Evolutionary conservation across 2,888 invertebrate species (phyloP), one percentile per base, ranked within the genome.

Genomic region (Mesodorylaimus sp.): DNA sequence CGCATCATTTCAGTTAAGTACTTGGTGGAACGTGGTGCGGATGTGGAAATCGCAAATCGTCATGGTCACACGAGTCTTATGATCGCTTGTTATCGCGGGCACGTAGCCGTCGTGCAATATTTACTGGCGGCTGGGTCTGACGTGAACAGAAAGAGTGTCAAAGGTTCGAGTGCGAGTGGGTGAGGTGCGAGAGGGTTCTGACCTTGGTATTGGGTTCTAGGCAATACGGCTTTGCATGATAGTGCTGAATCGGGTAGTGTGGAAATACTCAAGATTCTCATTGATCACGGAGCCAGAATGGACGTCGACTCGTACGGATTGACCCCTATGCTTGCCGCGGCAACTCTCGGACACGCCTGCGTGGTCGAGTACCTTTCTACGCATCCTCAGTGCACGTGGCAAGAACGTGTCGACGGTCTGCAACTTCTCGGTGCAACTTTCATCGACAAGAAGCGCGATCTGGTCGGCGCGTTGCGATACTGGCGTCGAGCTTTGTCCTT

Each of bases 21-120:
- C 73, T 76, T 95, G 58, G 81, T 93, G 53, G 79, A 81, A 62
- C 78, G 83, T 67, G 84, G 83, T 51, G 91, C 91, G 76, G 88
- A 93, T 70, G 83, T 93, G 66, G 91, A 93, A 74, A 81, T 89
- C 65, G 86, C 89, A 24, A 95, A 95, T 68, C 77, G 86, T 54
- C 70, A 71, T 57, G 71, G 70, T 2, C 93, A 95, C 72, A 93
- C 93, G 16, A 91, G 91, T 65, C 75, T 95, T 29, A 95, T 95
- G 93, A 95, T 95, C 54, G 86, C 91, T 44, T 91, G 89, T 70
- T 93, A 87, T 72, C 88, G 89, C 68, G 86, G 88, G 49, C 89
- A 93, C 71, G 78, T 80, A 57, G 77, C 79, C 63, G 89, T 93
- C 65, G 88, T 87, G 48, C 81, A 81, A 64, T 91, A 82, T 72